Conservation (phyloP, 2,797 vertebrate genomes). For the Lates japonicus region DNA sequence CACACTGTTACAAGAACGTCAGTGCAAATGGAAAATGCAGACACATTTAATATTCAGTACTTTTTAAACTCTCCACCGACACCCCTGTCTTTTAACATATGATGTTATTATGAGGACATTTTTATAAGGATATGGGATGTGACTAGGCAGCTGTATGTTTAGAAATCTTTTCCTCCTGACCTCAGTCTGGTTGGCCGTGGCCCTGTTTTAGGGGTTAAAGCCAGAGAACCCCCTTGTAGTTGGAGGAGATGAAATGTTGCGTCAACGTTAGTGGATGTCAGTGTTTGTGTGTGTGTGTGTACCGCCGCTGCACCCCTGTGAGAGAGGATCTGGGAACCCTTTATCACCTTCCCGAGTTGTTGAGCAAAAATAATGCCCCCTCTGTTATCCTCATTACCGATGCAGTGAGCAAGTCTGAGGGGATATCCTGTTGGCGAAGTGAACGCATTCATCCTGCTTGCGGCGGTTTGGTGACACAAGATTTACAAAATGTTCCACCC, state of each 20-base stretch:
- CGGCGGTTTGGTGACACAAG: conserved; percentile 85
- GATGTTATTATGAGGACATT: conserved; percentile 53
- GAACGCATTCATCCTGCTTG: conserved; percentile 95
- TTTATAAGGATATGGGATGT: conserved; percentile 44
- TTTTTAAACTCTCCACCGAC: conserved; percentile 14
- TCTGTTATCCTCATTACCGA: conserved; percentile 98
- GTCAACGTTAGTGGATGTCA: conserved; percentile 76
- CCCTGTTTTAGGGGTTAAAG: conserved; percentile 56
- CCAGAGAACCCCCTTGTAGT: conserved; percentile 45
- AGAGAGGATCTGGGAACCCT: conserved; percentile 91
- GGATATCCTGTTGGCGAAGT: conserved; percentile 97
- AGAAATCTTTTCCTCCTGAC: conserved; percentile 37
- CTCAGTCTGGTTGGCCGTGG: conserved; percentile 36
- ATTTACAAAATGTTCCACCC: conserved; percentile 88
- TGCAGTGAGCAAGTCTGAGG: conserved; percentile 92
- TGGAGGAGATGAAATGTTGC: conserved; percentile 74
- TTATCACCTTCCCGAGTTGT: conserved; percentile 94
- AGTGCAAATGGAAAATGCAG: conserved; percentile 39
- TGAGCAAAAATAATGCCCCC: conserved; percentile 92
- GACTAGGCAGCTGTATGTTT: conserved; percentile 33
- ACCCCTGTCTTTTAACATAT: conserved; percentile 15
- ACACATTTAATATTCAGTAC: conserved; percentile 24
- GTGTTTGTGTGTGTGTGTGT: conserved; percentile 59
- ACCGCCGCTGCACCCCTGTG: conserved; percentile 62
- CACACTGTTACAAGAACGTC: background rate